Percentiles rank a stretch among this genome's conserved stretches.
Evolutionary conservation across 2,888 invertebrate species (phyloP).

Genomic region (Noctua pronuba): DNA sequence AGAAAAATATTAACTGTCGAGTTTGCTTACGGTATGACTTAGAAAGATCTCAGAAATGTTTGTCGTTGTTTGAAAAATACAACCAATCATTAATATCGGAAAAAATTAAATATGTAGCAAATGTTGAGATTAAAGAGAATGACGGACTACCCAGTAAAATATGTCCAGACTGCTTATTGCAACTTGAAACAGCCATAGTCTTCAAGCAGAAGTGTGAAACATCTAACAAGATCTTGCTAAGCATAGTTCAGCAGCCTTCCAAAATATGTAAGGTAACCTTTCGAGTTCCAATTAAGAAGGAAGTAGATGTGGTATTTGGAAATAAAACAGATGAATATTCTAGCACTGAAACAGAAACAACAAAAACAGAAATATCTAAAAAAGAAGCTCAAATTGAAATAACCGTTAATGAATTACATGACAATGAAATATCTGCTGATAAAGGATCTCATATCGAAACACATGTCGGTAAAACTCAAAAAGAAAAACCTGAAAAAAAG

Average conservation of each 20-base stretch:
- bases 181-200: conserved; percentile 78
- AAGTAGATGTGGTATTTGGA: conserved; percentile 27
- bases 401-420: not conserved
- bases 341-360: conserved; percentile 7
- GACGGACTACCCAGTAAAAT: conserved; percentile 83
- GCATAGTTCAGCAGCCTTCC: conserved; percentile 26
- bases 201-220: conserved; percentile 82
- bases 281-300: conserved; percentile 39
- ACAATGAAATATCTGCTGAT: not conserved
- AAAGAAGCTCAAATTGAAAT: not conserved
- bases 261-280: conserved; percentile 34
- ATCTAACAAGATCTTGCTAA: conserved; percentile 74
- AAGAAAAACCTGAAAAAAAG: not conserved
- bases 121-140: conserved; percentile 75
- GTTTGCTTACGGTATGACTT: conserved; percentile 75
- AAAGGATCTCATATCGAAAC: not conserved
- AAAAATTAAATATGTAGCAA: conserved; percentile 78
- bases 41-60: conserved; percentile 67
- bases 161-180: conserved; percentile 79
- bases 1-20: conserved; percentile 75
- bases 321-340: conserved; percentile 1
- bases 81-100: conserved; percentile 76
- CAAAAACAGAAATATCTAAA: conserved; percentile 9
- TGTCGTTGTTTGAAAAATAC: conserved; percentile 79
- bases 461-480: not conserved